Evolutionary conservation across 2,797 vertebrate species (phyloP), one percentile per base, ranked within the genome.

Genomic region (Microctenopoma stevenorrisi): DNA sequence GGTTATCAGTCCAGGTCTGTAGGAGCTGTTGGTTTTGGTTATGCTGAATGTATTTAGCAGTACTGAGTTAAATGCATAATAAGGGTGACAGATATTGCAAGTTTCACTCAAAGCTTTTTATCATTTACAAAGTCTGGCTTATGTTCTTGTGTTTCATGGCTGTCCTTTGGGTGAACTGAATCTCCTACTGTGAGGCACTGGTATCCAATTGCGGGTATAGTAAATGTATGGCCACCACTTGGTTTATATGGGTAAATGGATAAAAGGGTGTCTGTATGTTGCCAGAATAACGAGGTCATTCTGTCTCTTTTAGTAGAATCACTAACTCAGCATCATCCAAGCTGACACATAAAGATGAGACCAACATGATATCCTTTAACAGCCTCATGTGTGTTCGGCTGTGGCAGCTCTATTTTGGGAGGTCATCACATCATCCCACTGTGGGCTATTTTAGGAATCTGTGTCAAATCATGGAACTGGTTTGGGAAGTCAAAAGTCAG

Each of bases 381-480:
- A 87, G 22, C 62, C 76, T 47, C 66, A 30, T 16, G 72, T 50
- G 54, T 51, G 61, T 62, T 81, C 57, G 61, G 60, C 64, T 58
- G 58, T 76, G 71, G 43, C 61, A 52, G 52, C 49, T 80, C 82
- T 92, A 88, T 89, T 90, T 82, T 59, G 59, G 38, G 68, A 72
- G 64, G 26, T 55, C 18, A 9, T 78, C 73, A 59, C 69, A 73
- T 84, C 78, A 82, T 57, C 55, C 15, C 37, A 28, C 70, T 35
- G 52, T 37, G 61, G 63, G 28, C 30, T 91, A 91, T 93, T 93
- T 87, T 78, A 59, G 78, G 88, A 86, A 88, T 65, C 33, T 6
- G 81, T 88, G 81, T 88, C 86, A 79, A 72, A 65, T 70, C 51
- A 22, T 74, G 66, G 52, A 68, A 60, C 47, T 33, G 37, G 55